phyloP scores from a whole-genome alignment of 2,888 invertebrate species.

The Drosophila buzzatii region DNA sequence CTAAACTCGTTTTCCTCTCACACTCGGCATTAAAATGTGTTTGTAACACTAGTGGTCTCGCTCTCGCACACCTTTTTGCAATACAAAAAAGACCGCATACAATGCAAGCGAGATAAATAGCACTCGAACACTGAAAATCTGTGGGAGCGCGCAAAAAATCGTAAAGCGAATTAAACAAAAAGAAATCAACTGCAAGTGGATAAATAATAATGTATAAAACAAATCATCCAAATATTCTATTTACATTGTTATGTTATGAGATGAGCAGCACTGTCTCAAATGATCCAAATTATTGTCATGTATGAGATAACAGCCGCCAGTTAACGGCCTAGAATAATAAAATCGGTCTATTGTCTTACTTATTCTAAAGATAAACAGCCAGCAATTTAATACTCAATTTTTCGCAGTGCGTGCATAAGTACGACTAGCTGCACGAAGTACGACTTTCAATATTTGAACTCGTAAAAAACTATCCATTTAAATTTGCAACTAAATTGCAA shows the following conservation, averaged over 20 bases:
- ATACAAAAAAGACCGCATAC: constrained; percentile 66
- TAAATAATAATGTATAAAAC: constrained; percentile 35
- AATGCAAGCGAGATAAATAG: constrained; percentile 61
- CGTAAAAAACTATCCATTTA: not conserved
- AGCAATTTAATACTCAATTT: constrained; percentile 25
- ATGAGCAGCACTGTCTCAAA: not conserved
- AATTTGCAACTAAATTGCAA: constrained; percentile 1
- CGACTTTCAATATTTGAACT: constrained; percentile 26
- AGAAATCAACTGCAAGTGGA: constrained; percentile 52
- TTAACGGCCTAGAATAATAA: constrained; percentile 1
- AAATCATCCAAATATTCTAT: constrained; percentile 2
- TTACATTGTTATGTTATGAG: not conserved
- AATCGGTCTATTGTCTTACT: constrained; percentile 7
- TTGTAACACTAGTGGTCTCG: constrained; percentile 64
- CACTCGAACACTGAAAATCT: constrained; percentile 47
- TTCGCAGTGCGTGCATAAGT: constrained; percentile 9
- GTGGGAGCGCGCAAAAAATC: constrained; percentile 58
- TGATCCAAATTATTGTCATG: not conserved
- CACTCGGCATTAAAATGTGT: constrained; percentile 76
- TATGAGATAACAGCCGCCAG: not conserved
- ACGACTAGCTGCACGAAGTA: constrained; percentile 7
- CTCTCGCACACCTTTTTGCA: constrained; percentile 36
- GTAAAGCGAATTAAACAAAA: constrained; percentile 51
- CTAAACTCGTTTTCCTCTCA: constrained; percentile 64
- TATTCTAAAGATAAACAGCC: constrained; percentile 33